Evolutionary conservation across 2,113 vertebrate species (phyloP).

Genomic region (Notarius lentiginosus): DNA sequence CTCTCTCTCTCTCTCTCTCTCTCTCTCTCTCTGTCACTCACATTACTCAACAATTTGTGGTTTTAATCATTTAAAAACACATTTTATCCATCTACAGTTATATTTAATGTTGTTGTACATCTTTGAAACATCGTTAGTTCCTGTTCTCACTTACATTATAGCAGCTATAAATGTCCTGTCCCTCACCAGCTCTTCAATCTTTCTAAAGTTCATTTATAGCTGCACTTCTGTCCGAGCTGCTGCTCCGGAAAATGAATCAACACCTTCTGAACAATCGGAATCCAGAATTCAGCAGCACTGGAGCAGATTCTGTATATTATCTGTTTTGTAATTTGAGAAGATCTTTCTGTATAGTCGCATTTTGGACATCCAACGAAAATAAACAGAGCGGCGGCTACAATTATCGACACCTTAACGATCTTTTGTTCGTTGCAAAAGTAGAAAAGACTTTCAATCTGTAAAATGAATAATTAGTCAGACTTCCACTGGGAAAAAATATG

Average conservation of each 20-base stretch:
- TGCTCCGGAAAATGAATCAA: background rate
- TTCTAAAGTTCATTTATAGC: background rate
- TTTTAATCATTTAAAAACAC: background rate
- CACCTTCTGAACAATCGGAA: too few species aligned
- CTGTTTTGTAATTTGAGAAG: background rate
- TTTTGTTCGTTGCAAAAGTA: too few species aligned
- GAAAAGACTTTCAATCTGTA: too few species aligned
- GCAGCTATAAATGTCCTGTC: background rate
- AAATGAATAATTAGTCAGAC: too few species aligned
- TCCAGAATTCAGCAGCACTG: too few species aligned
- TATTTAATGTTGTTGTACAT: background rate
- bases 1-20: too few species aligned
- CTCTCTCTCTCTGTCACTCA: conserved; percentile 24
- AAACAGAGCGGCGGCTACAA: too few species aligned
- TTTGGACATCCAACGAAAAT: too few species aligned
- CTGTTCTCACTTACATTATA: background rate
- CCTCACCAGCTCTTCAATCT: background rate
- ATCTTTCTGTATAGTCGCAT: background rate
- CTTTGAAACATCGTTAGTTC: background rate
- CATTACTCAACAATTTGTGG: background rate
- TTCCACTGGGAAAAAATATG: too few species aligned
- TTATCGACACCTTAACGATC: too few species aligned
- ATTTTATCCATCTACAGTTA: background rate
- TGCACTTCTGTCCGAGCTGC: background rate
- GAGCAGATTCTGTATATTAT: background rate